Conservation (phyloP, 2,888 invertebrate genomes). For the Morinoia aosen region DNA sequence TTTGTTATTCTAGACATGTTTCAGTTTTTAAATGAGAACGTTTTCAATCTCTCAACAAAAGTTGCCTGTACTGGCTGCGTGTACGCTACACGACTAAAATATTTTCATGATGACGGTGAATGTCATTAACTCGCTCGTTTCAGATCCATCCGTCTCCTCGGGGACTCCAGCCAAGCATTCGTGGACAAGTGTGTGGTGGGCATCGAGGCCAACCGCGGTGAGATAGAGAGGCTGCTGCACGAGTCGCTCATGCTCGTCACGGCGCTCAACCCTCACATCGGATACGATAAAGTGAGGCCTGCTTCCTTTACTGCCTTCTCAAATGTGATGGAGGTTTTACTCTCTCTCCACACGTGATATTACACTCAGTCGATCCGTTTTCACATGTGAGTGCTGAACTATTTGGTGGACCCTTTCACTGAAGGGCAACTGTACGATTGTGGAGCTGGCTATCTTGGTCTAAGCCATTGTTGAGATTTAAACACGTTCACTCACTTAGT, state of each 20-base stretch:
- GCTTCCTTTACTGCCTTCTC: not conserved
- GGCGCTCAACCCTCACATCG: conserved; percentile 96
- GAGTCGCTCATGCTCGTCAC: conserved; percentile 98
- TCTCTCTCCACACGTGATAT: not conserved
- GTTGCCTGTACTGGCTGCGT: too few relatives aligned
- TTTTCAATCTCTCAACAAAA: not conserved
- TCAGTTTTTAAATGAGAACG: not conserved
- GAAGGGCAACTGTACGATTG: too few relatives aligned
- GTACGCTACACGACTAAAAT: not conserved
- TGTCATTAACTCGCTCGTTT: conserved; percentile 65
- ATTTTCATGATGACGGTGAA: not conserved
- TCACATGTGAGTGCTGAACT: too few relatives aligned
- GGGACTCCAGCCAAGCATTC: conserved; percentile 87
- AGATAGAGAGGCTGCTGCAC: conserved; percentile 86
- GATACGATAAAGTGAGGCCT: conserved; percentile 83
- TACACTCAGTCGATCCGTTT: not conserved
- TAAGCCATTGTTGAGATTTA: too few relatives aligned
- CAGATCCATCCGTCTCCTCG: conserved; percentile 87
- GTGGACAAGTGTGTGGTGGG: conserved; percentile 89
- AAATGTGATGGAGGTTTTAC: not conserved
- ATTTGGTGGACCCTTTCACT: too few relatives aligned
- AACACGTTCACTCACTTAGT: too few relatives aligned
- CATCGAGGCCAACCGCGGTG: conserved; percentile 82
- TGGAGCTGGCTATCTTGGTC: too few relatives aligned
- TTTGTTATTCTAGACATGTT: not conserved